Evolutionary conservation across 2,797 vertebrate genomes (phyloP).

Genomic region (Eulemur rubriventer): DNA sequence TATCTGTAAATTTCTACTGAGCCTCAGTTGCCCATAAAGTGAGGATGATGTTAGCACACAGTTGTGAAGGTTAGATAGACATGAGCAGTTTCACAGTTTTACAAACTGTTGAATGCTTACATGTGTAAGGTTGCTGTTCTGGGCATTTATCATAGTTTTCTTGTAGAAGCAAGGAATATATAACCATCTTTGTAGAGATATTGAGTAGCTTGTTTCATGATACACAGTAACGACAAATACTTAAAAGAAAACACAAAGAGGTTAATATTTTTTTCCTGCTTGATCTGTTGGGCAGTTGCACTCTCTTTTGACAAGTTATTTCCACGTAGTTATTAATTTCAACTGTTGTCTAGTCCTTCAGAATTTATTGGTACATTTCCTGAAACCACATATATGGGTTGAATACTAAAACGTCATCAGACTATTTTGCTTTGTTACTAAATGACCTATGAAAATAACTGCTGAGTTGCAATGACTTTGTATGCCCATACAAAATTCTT

Average conservation of each 20-base stretch:
- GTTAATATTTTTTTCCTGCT: not conserved
- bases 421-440: not conserved
- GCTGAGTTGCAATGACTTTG: not conserved
- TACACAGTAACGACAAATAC: not conserved
- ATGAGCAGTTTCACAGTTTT: not conserved
- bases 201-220: not conserved
- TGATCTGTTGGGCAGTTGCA: not conserved
- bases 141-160: not conserved
- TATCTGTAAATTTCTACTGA: not conserved
- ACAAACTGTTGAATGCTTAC: not conserved
- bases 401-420: not conserved
- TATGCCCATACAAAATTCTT: not conserved
- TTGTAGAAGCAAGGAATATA: not conserved
- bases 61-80: not conserved
- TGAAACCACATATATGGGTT: not conserved
- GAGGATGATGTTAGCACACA: not conserved
- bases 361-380: not conserved
- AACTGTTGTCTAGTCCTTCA: not conserved
- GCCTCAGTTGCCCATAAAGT: not conserved
- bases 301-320: not conserved
- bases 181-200: not conserved
- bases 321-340: not conserved
- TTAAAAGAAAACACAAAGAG: not conserved
- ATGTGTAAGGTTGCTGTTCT: not conserved
- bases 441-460: not conserved